Evolutionary conservation across 1,140 invertebrate species (phyloP).

Genomic region (Ctenoplectra terminalis): DNA sequence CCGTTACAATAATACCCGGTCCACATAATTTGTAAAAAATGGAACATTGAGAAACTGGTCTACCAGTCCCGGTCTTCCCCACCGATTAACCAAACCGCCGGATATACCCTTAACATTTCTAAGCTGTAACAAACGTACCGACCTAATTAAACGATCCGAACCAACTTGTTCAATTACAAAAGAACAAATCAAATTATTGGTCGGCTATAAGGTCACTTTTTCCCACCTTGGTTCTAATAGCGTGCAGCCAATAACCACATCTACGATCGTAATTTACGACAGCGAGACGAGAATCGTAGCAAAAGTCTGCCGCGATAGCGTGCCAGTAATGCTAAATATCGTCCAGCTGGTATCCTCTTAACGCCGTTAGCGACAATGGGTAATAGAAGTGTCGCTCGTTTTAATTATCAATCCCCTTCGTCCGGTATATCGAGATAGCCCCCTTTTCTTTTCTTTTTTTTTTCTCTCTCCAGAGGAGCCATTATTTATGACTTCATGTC

Average conservation of each 20-base stretch:
- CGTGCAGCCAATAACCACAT: neutral
- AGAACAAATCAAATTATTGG: no score
- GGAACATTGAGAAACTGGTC: no score
- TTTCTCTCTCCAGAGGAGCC: slow-evolving; percentile 2
- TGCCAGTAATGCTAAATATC: slow-evolving; percentile 17
- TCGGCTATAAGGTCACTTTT: neutral
- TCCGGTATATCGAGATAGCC: slow-evolving; percentile 12
- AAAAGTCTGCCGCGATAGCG: neutral
- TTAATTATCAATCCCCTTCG: slow-evolving; percentile 45
- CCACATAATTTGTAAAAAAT: no score
- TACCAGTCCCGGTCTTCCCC: no score
- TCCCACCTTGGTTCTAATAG: neutral
- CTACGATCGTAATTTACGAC: neutral
- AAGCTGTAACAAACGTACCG: no score
- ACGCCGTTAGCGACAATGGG: slow-evolving; percentile 4
- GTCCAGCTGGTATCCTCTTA: neutral
- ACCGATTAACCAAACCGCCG: no score
- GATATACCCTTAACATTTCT: no score
- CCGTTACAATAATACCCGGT: no score
- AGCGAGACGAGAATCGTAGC: no score
- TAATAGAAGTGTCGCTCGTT: slow-evolving; percentile 18
- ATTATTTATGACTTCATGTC: slow-evolving; percentile 56
- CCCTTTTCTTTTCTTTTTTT: neutral
- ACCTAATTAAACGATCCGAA: no score
- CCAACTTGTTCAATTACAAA: no score